Base-by-base conservation (phyloP, 2,113 vertebrate species). In the Boleophthalmus pectinirostris region DNA sequence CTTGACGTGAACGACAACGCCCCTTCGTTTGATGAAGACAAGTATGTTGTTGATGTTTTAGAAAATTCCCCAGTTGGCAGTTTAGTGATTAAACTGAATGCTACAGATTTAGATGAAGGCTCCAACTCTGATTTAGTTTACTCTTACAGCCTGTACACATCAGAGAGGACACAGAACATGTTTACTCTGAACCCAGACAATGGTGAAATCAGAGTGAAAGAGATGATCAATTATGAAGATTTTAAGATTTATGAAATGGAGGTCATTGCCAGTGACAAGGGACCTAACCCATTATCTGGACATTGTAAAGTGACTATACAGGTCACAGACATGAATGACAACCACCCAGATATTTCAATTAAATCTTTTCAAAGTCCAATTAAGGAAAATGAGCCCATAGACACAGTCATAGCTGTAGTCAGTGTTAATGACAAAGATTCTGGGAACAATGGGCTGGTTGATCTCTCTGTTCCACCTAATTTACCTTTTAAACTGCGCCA, bases 271-370 rank as follows among this genome's bases (percentile, higher is more conserved):
- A 90, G 77, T 68, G 93, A 95, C 72, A 92, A 90, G 65, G 93
- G 92, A 51, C 25, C n/a, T 4, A 84, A 89, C 4, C 85, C 93
- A 0, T 87, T 95, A 73, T 74, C 88, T 1, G 93, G 93, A 0
- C 92, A 94, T 9, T 94, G 94, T 73, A 95, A 88, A 82, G 77
- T 95, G 60, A 81, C 93, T 2, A 81, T 95, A 20, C 88, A 92
- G 43, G 83, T 95, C 2, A 88, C 83, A 2, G 95, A 95, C 72
- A 83, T 92, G 83, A 95, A 95, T 69, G 95, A 95, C 66, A 95
- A 95, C 78, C 87, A 84, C 12, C 95, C 95, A 3, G 89, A 93
- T 75, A 84, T 95, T 3, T 88, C 82, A 2, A 78, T 95, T 65
- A 90, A 88, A 9, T 92, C 91, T 29, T 77, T 91, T 5, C 89